Conservation (phyloP, 2,888 invertebrate species). For the Agrotis puta region DNA sequence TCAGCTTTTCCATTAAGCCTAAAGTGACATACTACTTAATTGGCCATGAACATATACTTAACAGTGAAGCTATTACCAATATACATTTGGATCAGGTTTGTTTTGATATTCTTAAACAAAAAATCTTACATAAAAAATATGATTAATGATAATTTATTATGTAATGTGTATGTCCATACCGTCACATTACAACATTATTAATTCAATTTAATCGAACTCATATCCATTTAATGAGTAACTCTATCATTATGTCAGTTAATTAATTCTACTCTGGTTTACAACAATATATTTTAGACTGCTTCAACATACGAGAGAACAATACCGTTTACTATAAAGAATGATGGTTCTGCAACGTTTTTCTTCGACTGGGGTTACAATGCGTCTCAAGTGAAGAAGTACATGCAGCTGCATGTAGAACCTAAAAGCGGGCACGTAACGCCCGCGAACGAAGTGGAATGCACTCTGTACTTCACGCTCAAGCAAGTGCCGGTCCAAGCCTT, state of each 20-base stretch:
- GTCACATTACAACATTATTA: no score
- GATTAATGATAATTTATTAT: no score
- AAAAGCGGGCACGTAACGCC: conserved; percentile 81
- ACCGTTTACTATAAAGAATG: conserved; percentile 83
- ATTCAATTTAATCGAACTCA: no score
- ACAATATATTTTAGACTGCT: conserved; percentile 77
- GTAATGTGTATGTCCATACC: no score
- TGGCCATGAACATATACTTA: conserved; percentile 82
- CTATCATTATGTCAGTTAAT: neutral
- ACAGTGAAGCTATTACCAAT: conserved; percentile 81
- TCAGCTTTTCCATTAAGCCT: conserved; percentile 89
- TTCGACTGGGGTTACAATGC: conserved; percentile 83
- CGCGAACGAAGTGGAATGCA: conserved; percentile 78
- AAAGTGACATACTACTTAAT: conserved; percentile 86
- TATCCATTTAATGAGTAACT: no score
- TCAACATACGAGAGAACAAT: conserved; percentile 85
- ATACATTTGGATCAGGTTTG: conserved; percentile 86
- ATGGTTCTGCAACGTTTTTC: conserved; percentile 86
- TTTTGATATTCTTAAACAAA: neutral
- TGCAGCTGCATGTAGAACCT: conserved; percentile 82
- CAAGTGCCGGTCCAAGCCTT: conserved; percentile 84
- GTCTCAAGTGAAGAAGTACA: conserved; percentile 81
- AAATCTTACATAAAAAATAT: no score
- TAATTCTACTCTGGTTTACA: neutral
- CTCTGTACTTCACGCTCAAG: conserved; percentile 80